Evolutionary conservation across 2,113 vertebrate genomes (phyloP), one percentile per base, ranked within the genome.

Genomic region (Brachyhypopomus gauderio): DNA sequence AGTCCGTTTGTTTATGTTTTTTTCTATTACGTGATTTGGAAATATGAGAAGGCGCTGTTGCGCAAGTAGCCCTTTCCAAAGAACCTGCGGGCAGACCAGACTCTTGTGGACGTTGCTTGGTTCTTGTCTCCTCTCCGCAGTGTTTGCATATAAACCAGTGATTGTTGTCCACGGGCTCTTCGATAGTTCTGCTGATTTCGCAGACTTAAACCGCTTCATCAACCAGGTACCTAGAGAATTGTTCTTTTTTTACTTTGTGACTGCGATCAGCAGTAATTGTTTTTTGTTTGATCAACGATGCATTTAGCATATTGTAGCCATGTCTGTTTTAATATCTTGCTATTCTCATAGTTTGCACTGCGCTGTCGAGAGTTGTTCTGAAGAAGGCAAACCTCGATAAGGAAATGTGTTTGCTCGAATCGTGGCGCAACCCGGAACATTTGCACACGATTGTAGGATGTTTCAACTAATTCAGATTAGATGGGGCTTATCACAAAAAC

Each of bases 121-220:
- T 12, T 70, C 19, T 38, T 70, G 66, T 12, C 19, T 70, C 0
- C 34, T 70, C 7, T 2, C 7, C 34, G 36, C 66, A 12, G 66
- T 89, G 1, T 66, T 89, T 34, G 92, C 89, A 7, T 95, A 94
- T 90, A 96, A 95, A 86, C 96, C 96, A 23, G 93, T 97, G 80
- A 90, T 97, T 72, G 91, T 97, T 3, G 92, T 97, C 17, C 96
- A 97, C 78, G 96, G 96, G 63, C 89, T 97, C 70, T 97, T 97
- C 88, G 95, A 97, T 92, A 95, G 94, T 86, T 93, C 96, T 0
- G 92, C 89, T 41, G 93, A 93, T 85, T 96, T 97, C 84, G 89
- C 81, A 76, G 88, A 90, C 70, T 88, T 97, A 22, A 85, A 88
- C 76, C 85, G 87, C 1, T 97, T 91, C 84, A 96, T 97, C 64